Conservation (phyloP, 2,797 vertebrate species). For the Uromys caudimaculatus region DNA sequence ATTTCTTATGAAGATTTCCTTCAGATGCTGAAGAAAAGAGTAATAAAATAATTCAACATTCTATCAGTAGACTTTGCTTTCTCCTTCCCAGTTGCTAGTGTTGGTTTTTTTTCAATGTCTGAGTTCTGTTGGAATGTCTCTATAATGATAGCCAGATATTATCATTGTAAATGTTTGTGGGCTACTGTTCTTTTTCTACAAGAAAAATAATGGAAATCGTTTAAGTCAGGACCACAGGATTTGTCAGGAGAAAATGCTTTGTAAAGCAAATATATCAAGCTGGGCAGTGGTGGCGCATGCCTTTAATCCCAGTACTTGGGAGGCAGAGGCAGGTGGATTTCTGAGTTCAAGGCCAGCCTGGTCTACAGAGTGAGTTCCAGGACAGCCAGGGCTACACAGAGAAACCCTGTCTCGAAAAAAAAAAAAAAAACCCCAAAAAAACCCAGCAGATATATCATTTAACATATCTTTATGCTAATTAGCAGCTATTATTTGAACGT, state of each 20-base stretch:
- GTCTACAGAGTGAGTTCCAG: too few relatives aligned
- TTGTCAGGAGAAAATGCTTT: constrained; percentile 6
- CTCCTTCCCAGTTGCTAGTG: background rate
- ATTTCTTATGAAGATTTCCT: background rate
- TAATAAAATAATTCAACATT: background rate
- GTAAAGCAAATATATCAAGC: background rate
- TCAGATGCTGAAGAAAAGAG: background rate
- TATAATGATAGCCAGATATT: background rate
- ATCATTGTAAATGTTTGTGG: background rate
- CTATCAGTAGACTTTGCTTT: constrained; percentile 1
- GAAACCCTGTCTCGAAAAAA: too few relatives aligned
- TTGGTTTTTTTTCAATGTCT: background rate
- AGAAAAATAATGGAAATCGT: constrained; percentile 6
- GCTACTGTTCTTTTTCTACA: background rate
- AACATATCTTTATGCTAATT: background rate
- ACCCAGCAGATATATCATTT: background rate
- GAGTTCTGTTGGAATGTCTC: constrained; percentile 9
- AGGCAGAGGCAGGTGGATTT: too few relatives aligned
- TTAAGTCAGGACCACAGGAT: background rate
- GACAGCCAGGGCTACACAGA: too few relatives aligned
- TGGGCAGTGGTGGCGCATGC: too few relatives aligned
- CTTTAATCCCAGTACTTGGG: too few relatives aligned
- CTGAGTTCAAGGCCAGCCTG: too few relatives aligned
- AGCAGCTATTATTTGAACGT: background rate
- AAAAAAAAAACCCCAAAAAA: too few relatives aligned